Conservation (phyloP, 2,888 invertebrate species). For the Lithophane socia region DNA sequence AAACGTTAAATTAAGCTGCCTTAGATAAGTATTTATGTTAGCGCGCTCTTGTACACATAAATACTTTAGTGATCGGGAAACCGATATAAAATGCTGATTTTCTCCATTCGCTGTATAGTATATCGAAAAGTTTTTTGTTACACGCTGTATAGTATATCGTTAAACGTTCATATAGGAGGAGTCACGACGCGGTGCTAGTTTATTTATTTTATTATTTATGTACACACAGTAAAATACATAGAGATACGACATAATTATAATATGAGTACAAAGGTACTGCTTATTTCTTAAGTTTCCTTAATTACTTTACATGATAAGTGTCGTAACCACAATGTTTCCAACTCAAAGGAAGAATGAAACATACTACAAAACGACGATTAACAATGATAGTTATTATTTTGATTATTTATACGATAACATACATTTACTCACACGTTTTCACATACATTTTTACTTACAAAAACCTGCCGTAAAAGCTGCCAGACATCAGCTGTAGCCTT, state of each 20-base stretch:
- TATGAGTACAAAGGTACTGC: too few species aligned
- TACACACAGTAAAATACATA: too few species aligned
- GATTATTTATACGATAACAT: too few species aligned
- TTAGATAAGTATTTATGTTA: slow-evolving; percentile 11
- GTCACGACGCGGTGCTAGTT: too few species aligned
- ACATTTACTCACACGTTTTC: neutral
- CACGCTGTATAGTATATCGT: too few species aligned
- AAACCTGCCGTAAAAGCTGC: neutral
- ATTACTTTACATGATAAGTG: too few species aligned
- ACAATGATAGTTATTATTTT: neutral
- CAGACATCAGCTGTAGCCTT: slow-evolving; percentile 18
- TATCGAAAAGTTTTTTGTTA: too few species aligned
- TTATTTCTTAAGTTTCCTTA: too few species aligned
- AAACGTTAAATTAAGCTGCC: slow-evolving; percentile 51
- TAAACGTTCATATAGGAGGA: too few species aligned
- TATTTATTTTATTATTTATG: too few species aligned
- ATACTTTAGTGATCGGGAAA: slow-evolving; percentile 1
- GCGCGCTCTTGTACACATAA: slow-evolving; percentile 1
- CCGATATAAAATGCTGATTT: neutral
- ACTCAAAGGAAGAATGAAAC: too few species aligned
- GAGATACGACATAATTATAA: too few species aligned
- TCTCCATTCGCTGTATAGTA: neutral
- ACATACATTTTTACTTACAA: neutral
- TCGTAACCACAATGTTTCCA: neutral
- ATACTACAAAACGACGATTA: neutral